Evolutionary conservation across 2,888 invertebrate species (phyloP).

Genomic region (Stenurella melanura): DNA sequence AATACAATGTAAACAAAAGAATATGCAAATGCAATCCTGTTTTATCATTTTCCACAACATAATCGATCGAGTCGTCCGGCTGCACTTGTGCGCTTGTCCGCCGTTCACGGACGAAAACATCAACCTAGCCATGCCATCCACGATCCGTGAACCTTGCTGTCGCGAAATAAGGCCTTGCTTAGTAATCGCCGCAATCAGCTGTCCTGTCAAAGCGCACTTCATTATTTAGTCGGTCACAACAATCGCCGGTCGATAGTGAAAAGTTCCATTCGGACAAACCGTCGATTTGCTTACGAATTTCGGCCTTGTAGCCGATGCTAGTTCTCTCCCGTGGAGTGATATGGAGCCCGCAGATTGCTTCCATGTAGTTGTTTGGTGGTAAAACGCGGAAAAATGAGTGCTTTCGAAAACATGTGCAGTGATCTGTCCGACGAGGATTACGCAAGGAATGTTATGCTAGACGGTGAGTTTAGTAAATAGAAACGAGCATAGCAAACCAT

Average conservation of each 20-base stretch:
- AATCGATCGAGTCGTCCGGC: conserved; percentile 44
- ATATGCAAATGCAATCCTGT: background rate
- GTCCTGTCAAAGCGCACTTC: conserved; percentile 50
- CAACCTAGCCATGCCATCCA: conserved; percentile 39
- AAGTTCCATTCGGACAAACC: conserved; percentile 6
- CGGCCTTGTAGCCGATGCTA: background rate
- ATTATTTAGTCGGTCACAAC: conserved; percentile 40
- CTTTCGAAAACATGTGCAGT: conserved; percentile 59
- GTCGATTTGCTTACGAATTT: conserved; percentile 3
- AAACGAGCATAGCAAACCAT: conserved; percentile 5
- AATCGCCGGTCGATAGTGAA: conserved; percentile 26
- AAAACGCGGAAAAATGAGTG: conserved; percentile 60
- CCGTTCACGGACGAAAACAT: conserved; percentile 44
- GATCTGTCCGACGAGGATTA: conserved; percentile 66
- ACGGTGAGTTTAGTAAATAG: conserved; percentile 61
- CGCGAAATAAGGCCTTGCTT: conserved; percentile 55
- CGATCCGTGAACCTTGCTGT: conserved; percentile 54
- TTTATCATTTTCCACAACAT: background rate
- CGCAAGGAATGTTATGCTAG: conserved; percentile 68
- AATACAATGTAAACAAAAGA: no score
- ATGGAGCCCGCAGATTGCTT: conserved; percentile 10
- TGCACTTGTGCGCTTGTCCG: conserved; percentile 54
- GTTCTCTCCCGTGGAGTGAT: background rate
- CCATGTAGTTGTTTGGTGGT: background rate
- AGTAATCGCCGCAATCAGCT: conserved; percentile 55